These are phyloP conservation scores for Phenganax subtilis DNA, from an alignment of 92 coral and sea anemone genomes.

Conservation along the genomic window DNA sequence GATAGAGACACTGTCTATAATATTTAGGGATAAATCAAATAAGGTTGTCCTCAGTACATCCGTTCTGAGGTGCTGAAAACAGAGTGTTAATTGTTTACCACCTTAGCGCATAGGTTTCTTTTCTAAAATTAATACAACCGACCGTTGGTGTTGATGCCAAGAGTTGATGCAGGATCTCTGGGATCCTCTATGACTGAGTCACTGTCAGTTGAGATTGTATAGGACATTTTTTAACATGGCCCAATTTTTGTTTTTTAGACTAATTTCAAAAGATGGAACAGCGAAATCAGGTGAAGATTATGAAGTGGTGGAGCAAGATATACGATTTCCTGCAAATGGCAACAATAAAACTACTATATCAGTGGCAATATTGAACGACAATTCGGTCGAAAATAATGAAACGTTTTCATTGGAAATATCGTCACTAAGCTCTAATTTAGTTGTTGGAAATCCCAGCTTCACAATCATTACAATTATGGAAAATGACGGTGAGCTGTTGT, in stretches of 20 bases:
- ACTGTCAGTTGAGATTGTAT: no score
- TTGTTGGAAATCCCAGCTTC: neutral
- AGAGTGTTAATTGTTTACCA: no score
- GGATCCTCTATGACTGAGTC: no score
- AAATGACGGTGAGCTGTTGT: slow-evolving; percentile 3
- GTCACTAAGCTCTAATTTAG: neutral
- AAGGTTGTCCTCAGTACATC: no score
- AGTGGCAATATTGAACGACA: neutral
- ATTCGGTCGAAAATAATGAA: neutral
- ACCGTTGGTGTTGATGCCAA: neutral
- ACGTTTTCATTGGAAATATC: neutral
- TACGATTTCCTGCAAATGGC: neutral
- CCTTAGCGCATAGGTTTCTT: no score
- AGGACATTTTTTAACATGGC: no score
- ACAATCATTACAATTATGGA: neutral
- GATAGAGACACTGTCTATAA: no score
- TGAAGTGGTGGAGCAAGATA: neutral
- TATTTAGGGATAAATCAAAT: no score
- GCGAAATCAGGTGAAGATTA: neutral
- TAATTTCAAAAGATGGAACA: neutral
- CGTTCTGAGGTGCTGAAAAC: no score
- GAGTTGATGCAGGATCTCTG: neutral
- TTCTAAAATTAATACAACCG: no score
- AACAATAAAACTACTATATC: neutral
- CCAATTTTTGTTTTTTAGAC: neutral